These are phyloP conservation scores for Bellardia bayeri DNA, from an alignment of 2,888 invertebrate genomes.

Conservation along the genomic window DNA sequence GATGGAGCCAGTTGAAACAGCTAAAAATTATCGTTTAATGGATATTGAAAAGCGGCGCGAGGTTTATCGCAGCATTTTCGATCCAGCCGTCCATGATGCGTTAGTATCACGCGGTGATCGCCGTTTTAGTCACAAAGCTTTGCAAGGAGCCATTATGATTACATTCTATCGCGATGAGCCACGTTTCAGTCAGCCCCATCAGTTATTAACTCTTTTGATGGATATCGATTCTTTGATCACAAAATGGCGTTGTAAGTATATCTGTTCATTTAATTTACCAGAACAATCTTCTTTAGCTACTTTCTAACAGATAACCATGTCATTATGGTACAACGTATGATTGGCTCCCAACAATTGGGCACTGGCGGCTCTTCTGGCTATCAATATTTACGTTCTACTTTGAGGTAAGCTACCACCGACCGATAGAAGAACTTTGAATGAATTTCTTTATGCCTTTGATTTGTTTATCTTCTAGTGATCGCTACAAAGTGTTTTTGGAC, in stretches of 20 bases:
- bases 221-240: constrained; percentile 99
- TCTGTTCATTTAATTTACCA: not conserved
- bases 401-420: constrained; percentile 88
- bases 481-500: constrained; percentile 99
- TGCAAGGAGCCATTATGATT: constrained; percentile 99
- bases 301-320: constrained; percentile 95
- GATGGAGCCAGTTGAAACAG: constrained; percentile 87
- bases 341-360: constrained; percentile 97
- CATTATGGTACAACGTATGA: constrained; percentile 99
- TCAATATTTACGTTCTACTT: constrained; percentile 97
- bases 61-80: constrained; percentile 95
- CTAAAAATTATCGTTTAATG: constrained; percentile 88
- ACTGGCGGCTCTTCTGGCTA: constrained; percentile 99
- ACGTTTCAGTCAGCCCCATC: constrained; percentile 98
- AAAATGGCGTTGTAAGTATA: constrained; percentile 97
- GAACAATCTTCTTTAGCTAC: not conserved
- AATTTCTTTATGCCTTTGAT: not conserved
- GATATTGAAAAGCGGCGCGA: constrained; percentile 92
- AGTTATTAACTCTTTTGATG: constrained; percentile 96
- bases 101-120: constrained; percentile 90
- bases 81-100: constrained; percentile 92
- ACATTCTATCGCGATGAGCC: constrained; percentile 98
- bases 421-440: too few relatives aligned
- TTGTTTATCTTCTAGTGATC: constrained; percentile 88
- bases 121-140: constrained; percentile 93